Evolutionary conservation across 2,888 invertebrate genomes (phyloP).

Genomic region (Microctonus aethiopoides): DNA sequence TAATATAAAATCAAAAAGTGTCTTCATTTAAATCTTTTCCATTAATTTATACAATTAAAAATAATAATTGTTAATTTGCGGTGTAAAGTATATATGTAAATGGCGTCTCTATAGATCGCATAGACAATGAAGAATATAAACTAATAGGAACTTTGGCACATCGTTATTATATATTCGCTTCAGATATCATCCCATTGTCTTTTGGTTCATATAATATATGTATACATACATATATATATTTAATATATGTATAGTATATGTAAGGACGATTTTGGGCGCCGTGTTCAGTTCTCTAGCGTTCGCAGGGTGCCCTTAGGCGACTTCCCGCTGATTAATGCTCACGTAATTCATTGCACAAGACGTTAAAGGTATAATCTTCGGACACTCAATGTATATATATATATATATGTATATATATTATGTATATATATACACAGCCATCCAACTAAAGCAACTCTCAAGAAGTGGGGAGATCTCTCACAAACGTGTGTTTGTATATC

Average conservation of each 20-base stretch:
- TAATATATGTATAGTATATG: conserved; percentile 2
- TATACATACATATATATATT: conserved; percentile 44
- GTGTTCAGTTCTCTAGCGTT: neutral
- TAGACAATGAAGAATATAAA: neutral
- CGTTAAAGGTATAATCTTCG: conserved; percentile 60
- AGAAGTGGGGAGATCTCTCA: conserved; percentile 20
- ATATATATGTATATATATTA: neutral
- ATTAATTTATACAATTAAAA: neutral
- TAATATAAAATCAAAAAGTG: too few relatives aligned
- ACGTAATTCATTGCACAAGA: conserved; percentile 64
- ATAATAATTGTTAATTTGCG: neutral
- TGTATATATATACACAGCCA: neutral
- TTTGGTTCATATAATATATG: conserved; percentile 27
- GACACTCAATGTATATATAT: conserved; percentile 32
- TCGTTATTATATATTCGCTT: too few relatives aligned
- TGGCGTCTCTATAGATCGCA: neutral
- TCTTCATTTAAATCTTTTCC: too few relatives aligned
- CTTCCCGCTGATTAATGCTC: conserved; percentile 62
- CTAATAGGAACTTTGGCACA: neutral
- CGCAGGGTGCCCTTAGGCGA: conserved; percentile 39
- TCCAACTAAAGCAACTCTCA: neutral
- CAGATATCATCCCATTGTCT: conserved; percentile 2
- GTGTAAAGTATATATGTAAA: too few relatives aligned
- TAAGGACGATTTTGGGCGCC: conserved; percentile 39
- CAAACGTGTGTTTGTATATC: conserved; percentile 5